phyloP scores from a whole-genome alignment of 2,888 invertebrate genomes.

The Drosophila prostipennis region DNA sequence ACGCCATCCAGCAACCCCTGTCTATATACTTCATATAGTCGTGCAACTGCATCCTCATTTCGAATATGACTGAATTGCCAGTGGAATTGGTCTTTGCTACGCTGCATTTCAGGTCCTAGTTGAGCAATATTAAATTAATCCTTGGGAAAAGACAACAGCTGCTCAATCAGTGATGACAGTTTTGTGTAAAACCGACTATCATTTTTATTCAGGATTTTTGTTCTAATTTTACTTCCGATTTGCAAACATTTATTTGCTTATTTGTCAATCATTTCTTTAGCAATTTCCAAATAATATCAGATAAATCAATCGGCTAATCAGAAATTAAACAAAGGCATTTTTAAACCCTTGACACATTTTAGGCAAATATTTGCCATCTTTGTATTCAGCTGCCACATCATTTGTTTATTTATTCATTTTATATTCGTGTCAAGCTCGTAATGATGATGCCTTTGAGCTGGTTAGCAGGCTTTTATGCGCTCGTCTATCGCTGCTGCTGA shows the following conservation, averaged over 20 bases:
- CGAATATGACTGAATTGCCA: conserved; percentile 2
- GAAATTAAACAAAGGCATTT: neutral
- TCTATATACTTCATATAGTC: conserved; percentile 76
- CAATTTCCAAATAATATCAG: too few species aligned
- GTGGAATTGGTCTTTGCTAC: neutral
- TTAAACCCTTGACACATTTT: neutral
- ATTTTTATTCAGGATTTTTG: too few species aligned
- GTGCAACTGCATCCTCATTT: conserved; percentile 52
- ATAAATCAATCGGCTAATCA: too few species aligned
- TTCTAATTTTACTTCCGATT: too few species aligned
- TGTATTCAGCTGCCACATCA: neutral
- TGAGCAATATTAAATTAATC: conserved; percentile 26
- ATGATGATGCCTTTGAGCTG: conserved; percentile 69
- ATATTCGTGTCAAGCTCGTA: conserved; percentile 69
- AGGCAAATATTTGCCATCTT: neutral
- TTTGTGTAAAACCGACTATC: neutral
- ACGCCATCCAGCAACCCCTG: conserved; percentile 58
- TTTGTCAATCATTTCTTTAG: too few species aligned
- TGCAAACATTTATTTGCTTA: too few species aligned
- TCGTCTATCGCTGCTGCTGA: conserved; percentile 35
- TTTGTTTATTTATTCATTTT: conserved; percentile 57
- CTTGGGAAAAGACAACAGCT: conserved; percentile 21
- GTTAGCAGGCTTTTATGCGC: conserved; percentile 72
- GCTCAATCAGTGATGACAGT: neutral
- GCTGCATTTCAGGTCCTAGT: conserved; percentile 17